Evolutionary conservation across 2,113 vertebrate species (phyloP).

Genomic region (Pangasianodon hypophthalmus): DNA sequence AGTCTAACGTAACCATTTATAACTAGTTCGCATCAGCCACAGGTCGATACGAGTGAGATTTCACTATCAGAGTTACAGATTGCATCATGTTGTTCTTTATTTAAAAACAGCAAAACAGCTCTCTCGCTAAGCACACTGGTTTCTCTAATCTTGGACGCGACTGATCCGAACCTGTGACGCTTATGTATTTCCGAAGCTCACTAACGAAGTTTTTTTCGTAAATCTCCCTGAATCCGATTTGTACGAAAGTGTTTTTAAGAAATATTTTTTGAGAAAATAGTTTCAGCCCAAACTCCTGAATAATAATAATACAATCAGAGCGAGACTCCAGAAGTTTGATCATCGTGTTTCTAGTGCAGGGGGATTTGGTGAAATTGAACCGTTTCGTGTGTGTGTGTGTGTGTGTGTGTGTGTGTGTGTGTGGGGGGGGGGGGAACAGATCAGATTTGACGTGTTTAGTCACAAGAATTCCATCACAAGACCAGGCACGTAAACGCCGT

Average conservation of each 20-base stretch:
- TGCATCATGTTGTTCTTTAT: background rate
- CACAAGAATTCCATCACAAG: constrained; percentile 50
- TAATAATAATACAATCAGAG: background rate
- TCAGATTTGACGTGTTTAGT: constrained; percentile 46
- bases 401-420: background rate
- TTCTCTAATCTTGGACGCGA: background rate
- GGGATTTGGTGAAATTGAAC: background rate
- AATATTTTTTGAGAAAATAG: background rate
- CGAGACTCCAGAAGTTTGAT: background rate
- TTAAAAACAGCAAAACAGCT: background rate
- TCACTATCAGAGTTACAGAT: background rate
- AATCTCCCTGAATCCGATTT: background rate
- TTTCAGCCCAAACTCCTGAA: background rate
- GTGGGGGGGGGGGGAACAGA: constrained; percentile 9
- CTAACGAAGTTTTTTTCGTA: background rate
- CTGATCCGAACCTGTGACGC: background rate
- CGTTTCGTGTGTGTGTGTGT: background rate
- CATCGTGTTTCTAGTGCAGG: background rate
- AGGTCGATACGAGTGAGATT: background rate
- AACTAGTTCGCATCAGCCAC: background rate
- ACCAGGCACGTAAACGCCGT: constrained; percentile 31
- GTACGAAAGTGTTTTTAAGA: background rate
- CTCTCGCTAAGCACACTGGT: background rate
- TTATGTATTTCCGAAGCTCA: background rate
- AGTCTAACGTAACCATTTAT: background rate